A percentile compares a stretch with the other conserved stretches of the same genome.
These are phyloP conservation scores for Galago senegalensis DNA, from an alignment of 2,797 vertebrate genomes.

Conservation along the genomic window DNA sequence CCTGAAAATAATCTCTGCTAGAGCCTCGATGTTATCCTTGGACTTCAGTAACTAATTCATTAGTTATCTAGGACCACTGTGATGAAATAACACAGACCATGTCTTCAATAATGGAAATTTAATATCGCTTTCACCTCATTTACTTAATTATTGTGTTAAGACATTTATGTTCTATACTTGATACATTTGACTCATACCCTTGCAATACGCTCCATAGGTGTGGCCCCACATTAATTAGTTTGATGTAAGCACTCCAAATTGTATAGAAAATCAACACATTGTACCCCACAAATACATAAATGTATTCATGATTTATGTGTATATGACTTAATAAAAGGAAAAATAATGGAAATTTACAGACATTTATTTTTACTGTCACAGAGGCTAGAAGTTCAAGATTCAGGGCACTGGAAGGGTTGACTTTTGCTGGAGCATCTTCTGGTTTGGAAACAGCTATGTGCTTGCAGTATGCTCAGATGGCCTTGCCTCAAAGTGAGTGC, in stretches of 20 bases:
- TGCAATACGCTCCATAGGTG: no score
- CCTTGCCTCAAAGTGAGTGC: no score
- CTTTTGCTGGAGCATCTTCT: background rate
- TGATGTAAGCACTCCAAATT: no score
- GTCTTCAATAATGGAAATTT: background rate
- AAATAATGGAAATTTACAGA: background rate
- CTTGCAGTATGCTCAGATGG: background rate
- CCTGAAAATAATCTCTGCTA: conserved; percentile 8
- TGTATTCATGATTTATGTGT: no score
- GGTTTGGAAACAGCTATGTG: background rate
- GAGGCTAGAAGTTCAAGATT: background rate
- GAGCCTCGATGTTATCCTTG: background rate
- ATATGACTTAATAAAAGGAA: no score
- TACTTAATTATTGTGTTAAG: no score
- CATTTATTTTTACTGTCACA: background rate
- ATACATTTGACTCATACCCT: no score
- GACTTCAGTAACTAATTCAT: background rate
- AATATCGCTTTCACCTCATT: background rate
- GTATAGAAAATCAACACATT: no score
- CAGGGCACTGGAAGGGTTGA: background rate
- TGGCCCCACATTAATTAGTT: no score
- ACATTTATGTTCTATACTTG: no score
- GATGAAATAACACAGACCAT: background rate
- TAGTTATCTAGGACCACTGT: background rate
- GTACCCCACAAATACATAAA: no score